Percentiles rank a stretch among this genome's conserved stretches.
These are phyloP conservation scores for Drosophila testacea DNA, from an alignment of 2,888 invertebrate genomes.

Conservation along the genomic window DNA sequence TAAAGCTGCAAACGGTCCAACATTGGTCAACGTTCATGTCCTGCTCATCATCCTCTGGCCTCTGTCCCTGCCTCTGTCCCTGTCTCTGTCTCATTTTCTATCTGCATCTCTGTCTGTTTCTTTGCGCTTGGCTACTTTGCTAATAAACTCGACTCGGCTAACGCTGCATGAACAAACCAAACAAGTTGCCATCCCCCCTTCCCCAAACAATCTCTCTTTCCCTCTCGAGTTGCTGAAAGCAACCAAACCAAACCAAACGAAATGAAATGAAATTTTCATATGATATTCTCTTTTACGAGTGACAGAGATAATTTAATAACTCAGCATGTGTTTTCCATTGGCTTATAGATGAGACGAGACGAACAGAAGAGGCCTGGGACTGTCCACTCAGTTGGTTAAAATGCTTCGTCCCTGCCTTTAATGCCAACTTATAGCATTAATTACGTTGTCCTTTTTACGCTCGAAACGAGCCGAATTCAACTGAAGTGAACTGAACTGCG, in stretches of 20 bases:
- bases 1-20: conserved; percentile 66
- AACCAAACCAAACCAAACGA: conserved; percentile 73
- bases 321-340: conserved; percentile 65
- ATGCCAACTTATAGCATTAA: conserved; percentile 66
- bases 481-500: not conserved
- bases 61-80: conserved; percentile 7
- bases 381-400: conserved; percentile 44
- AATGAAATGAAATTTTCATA: conserved; percentile 79
- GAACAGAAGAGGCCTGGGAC: not conserved
- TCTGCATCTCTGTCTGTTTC: conserved; percentile 27
- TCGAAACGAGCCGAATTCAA: conserved; percentile 38
- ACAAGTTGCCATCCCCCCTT: conserved; percentile 9
- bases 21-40: conserved; percentile 58
- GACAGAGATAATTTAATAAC: conserved; percentile 78
- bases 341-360: conserved; percentile 36
- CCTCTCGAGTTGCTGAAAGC: conserved; percentile 53
- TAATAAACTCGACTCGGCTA: conserved; percentile 67
- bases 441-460: conserved; percentile 78
- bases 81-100: conserved; percentile 9
- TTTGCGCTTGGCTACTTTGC: conserved; percentile 79
- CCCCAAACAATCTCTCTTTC: not conserved
- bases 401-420: conserved; percentile 26
- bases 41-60: conserved; percentile 44
- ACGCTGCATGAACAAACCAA: conserved; percentile 33
- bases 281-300: conserved; percentile 76